phyloP scores from a whole-genome alignment of 64 coral and sea anemone species.

The Cladopsammia gracilis region DNA sequence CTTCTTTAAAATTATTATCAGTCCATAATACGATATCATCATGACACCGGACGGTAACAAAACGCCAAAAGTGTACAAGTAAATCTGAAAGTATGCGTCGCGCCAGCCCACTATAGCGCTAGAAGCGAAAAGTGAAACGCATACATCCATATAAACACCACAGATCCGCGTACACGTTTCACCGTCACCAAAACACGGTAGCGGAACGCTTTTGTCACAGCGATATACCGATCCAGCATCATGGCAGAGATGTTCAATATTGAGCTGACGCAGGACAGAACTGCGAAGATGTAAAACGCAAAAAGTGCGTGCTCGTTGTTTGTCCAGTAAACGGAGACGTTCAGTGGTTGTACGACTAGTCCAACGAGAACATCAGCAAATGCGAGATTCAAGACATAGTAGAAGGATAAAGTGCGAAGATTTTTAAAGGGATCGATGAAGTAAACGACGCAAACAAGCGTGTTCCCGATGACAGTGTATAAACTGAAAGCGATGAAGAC shows the following conservation, averaged over 20 bases:
- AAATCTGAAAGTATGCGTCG: constrained; percentile 46
- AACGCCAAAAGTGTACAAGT: constrained; percentile 65
- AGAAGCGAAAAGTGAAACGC: constrained; percentile 49
- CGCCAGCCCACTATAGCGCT: constrained; percentile 54
- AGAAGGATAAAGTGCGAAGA: constrained; percentile 41
- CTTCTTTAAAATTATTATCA: constrained; percentile 47
- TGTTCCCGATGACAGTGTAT: constrained; percentile 55
- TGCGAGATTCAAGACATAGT: constrained; percentile 57
- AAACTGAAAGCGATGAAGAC: constrained; percentile 42
- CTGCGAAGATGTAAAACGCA: constrained; percentile 42
- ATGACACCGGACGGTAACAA: constrained; percentile 28
- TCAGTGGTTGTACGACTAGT: constrained; percentile 41
- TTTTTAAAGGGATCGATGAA: constrained; percentile 50
- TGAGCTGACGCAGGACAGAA: constrained; percentile 57
- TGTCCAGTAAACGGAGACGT: constrained; percentile 46
- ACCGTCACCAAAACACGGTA: constrained; percentile 45
- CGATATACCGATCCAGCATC: constrained; percentile 62
- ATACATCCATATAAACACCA: constrained; percentile 32
- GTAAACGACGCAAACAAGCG: constrained; percentile 51
- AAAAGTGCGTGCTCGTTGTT: constrained; percentile 11
- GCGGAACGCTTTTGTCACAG: constrained; percentile 22
- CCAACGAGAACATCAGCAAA: constrained; percentile 62
- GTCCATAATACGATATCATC: constrained; percentile 34
- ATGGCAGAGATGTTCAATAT: constrained; percentile 54
- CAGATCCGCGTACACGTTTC: background rate